These are phyloP conservation scores for Lucifuga dentata DNA, from an alignment of 2,113 vertebrate species.

Conservation along the genomic window DNA sequence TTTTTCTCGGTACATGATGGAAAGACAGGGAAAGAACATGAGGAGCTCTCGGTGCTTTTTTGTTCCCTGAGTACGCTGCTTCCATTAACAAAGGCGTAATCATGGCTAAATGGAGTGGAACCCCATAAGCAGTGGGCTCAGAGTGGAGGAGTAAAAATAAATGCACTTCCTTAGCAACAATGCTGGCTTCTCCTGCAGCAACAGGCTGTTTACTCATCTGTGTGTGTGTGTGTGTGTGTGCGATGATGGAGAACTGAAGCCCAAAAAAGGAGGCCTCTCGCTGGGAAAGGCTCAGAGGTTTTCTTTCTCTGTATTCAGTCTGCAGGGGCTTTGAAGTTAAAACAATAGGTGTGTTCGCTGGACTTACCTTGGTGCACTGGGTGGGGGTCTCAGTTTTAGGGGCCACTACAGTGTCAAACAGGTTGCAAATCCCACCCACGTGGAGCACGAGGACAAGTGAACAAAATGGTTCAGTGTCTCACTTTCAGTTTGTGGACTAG, in stretches of 20 bases:
- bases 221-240: conserved; percentile 21
- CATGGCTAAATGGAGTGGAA: conserved; percentile 63
- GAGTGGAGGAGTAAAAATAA: conserved; percentile 64
- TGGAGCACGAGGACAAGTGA: conserved; percentile 39
- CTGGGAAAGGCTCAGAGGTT: conserved; percentile 38
- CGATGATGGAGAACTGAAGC: conserved; percentile 2
- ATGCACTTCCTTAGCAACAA: conserved; percentile 54
- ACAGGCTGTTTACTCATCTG: conserved; percentile 60
- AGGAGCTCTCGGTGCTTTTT: conserved; percentile 33
- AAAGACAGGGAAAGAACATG: conserved; percentile 16
- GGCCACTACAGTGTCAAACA: conserved; percentile 40
- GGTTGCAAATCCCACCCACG: conserved; percentile 66
- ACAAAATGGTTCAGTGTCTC: conserved; percentile 41
- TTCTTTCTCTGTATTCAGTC: conserved; percentile 36
- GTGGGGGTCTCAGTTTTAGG: conserved; percentile 44
- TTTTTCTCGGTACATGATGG: background rate
- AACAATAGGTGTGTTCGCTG: conserved; percentile 60
- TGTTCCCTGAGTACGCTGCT: conserved; percentile 29
- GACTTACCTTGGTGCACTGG: conserved; percentile 35
- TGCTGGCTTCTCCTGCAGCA: conserved; percentile 46
- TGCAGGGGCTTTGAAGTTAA: conserved; percentile 61
- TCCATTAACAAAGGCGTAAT: conserved; percentile 46
- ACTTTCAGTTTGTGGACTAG: conserved; percentile 17
- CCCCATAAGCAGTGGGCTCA: conserved; percentile 42
- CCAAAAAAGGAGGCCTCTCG: conserved; percentile 50